Evolutionary conservation across 2,797 vertebrate species (phyloP).

Genomic region (Crenichthys baileyi): DNA sequence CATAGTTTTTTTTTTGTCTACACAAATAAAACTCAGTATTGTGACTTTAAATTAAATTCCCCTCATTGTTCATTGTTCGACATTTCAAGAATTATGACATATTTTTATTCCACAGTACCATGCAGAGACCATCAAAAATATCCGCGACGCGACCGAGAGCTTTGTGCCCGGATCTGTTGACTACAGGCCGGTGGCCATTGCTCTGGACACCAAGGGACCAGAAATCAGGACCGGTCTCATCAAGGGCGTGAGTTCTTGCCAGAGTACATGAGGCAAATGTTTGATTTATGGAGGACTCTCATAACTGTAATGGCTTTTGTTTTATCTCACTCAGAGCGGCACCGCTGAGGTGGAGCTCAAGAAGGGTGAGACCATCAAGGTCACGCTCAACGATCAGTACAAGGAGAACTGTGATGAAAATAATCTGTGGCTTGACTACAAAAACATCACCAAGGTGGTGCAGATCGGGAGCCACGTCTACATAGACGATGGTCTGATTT

Average conservation of each 20-base stretch:
- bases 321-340: slow-evolving; percentile 84
- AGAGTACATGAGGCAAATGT: background rate
- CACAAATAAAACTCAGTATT: background rate
- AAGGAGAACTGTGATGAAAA: slow-evolving; percentile 93
- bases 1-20: background rate
- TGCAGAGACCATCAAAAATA: slow-evolving; percentile 94
- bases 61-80: background rate
- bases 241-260: slow-evolving; percentile 89
- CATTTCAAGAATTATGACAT: background rate
- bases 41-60: background rate
- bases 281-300: background rate
- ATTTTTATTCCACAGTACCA: slow-evolving; percentile 83
- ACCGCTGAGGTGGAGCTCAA: slow-evolving; percentile 95
- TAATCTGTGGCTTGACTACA: slow-evolving; percentile 94
- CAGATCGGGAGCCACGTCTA: slow-evolving; percentile 88
- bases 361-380: slow-evolving; percentile 88
- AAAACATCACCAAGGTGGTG: slow-evolving; percentile 93
- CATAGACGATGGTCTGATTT: slow-evolving; percentile 94
- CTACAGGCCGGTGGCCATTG: slow-evolving; percentile 94
- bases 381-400: slow-evolving; percentile 89
- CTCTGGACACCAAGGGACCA: slow-evolving; percentile 98
- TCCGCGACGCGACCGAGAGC: slow-evolving; percentile 92
- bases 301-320: background rate
- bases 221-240: slow-evolving; percentile 99
- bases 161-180: slow-evolving; percentile 88